phyloP scores from a whole-genome alignment of 2,797 vertebrate genomes.

The Carapus acus region DNA sequence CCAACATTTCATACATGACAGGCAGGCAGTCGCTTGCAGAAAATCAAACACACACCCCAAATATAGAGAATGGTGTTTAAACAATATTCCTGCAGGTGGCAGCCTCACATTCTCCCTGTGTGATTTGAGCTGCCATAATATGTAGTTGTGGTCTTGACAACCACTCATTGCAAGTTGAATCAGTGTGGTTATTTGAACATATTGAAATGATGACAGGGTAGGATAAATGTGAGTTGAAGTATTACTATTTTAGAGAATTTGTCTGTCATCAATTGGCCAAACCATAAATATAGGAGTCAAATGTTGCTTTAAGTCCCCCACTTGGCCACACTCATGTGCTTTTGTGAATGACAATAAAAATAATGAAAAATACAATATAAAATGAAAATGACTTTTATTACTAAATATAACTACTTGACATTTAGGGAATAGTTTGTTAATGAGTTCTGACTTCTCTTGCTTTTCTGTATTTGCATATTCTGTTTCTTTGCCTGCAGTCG shows the following conservation, averaged over 20 bases:
- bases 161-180: conserved; percentile 13
- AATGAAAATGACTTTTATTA: neutral
- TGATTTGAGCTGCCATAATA: neutral
- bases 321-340: neutral
- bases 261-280: conserved; percentile 4
- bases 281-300: neutral
- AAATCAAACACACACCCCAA: neutral
- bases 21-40: neutral
- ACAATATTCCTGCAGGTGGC: conserved; percentile 52
- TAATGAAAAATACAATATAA: too few relatives aligned
- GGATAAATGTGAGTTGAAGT: conserved; percentile 11
- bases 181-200: conserved; percentile 12
- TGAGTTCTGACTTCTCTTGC: neutral
- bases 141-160: conserved; percentile 24
- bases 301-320: neutral
- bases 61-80: conserved; percentile 5
- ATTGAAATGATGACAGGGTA: conserved; percentile 17
- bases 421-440: too few relatives aligned
- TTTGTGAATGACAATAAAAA: neutral
- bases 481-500: conserved; percentile 60
- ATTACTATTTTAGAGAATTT: conserved; percentile 1
- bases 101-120: conserved; percentile 12
- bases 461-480: neutral
- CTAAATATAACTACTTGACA: neutral
- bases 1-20: neutral